Conservation (phyloP, 2,888 invertebrate species). For the Hedychridium roseum region DNA sequence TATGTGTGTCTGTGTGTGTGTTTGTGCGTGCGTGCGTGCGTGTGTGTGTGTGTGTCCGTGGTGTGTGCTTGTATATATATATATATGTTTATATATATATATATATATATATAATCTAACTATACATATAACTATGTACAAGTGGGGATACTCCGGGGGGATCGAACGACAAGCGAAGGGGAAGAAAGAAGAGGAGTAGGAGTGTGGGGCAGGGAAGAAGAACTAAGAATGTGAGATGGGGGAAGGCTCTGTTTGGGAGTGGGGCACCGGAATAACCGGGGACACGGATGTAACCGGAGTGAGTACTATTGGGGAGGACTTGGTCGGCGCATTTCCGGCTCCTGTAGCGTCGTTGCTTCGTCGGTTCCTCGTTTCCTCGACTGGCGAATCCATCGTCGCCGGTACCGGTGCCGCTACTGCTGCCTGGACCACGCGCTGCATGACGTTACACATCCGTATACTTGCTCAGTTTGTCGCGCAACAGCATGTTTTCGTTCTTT, state of each 20-base stretch:
- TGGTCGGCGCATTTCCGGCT: no score
- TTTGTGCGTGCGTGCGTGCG: constrained; percentile 31
- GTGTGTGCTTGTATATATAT: constrained; percentile 29
- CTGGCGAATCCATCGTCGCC: no score
- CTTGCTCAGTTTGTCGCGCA: constrained; percentile 89
- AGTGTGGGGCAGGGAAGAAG: constrained; percentile 6
- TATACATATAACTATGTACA: constrained; percentile 64
- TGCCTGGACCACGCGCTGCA: constrained; percentile 19
- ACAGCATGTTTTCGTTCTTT: constrained; percentile 89
- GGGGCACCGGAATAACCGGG: constrained; percentile 9
- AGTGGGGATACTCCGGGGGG: constrained; percentile 32
- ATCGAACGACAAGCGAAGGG: not conserved
- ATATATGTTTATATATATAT: constrained; percentile 29
- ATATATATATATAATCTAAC: constrained; percentile 56
- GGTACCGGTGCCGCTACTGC: not conserved
- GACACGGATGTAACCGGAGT: no score
- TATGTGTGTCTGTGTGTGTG: not conserved
- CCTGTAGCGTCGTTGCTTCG: no score
- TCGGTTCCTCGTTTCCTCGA: no score
- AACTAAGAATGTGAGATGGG: not conserved
- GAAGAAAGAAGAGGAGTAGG: constrained; percentile 7
- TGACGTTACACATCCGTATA: constrained; percentile 80
- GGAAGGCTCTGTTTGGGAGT: constrained; percentile 10
- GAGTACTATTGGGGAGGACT: no score
- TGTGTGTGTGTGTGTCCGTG: constrained; percentile 21